Conservation (phyloP, 2,888 invertebrate species). For the Sicus ferrugineus region DNA sequence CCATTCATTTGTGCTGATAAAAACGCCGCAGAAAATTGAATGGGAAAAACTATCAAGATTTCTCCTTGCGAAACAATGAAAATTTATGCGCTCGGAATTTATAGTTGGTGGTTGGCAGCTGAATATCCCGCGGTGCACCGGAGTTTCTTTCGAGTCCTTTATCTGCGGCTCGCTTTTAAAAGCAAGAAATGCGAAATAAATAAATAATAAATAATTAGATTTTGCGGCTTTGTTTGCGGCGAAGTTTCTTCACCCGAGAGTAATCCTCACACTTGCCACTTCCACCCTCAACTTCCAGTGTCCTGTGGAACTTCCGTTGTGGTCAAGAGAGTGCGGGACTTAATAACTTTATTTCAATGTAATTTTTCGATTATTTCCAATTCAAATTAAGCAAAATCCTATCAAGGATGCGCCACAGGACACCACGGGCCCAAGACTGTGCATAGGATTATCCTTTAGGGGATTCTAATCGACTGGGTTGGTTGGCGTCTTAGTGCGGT, state of each 20-base stretch:
- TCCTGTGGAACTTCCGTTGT: conserved; percentile 22
- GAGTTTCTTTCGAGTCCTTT: conserved; percentile 3
- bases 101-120: conserved; percentile 27
- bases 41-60: conserved; percentile 11
- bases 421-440: neutral
- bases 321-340: conserved; percentile 29
- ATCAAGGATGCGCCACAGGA: conserved; percentile 12
- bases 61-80: conserved; percentile 14
- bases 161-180: conserved; percentile 12
- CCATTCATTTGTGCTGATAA: conserved; percentile 29
- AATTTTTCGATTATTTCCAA: conserved; percentile 34
- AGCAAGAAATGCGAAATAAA: conserved; percentile 24
- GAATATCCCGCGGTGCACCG: conserved; percentile 37
- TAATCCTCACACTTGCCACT: neutral
- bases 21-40: conserved; percentile 21
- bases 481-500: conserved; percentile 37
- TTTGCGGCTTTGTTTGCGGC: conserved; percentile 29
- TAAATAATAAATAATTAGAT: conserved; percentile 49
- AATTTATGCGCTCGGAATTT: conserved; percentile 29
- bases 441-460: conserved; percentile 36
- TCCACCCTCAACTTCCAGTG: neutral
- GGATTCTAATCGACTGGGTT: conserved; percentile 18
- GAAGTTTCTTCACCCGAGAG: neutral
- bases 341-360: conserved; percentile 38
- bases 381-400: conserved; percentile 37